Evolutionary conservation across 2,113 vertebrate species (phyloP).

Genomic region (Otocyon megalotis): DNA sequence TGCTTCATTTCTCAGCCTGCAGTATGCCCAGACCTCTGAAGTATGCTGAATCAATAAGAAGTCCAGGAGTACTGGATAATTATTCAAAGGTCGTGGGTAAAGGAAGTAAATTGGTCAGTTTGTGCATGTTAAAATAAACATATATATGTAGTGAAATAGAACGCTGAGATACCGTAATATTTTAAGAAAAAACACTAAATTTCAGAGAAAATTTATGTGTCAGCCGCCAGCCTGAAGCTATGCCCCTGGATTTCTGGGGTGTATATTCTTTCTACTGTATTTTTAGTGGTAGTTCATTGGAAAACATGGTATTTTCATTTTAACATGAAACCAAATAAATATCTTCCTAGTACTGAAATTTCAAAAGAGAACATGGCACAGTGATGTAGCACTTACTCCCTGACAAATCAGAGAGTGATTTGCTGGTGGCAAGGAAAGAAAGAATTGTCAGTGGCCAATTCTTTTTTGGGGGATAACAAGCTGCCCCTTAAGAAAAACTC

Average conservation of each 20-base stretch:
- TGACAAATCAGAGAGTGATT: neutral
- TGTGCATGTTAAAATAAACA: neutral
- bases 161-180: neutral
- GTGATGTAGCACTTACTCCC: neutral
- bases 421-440: neutral
- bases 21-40: neutral
- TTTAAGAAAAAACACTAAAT: neutral
- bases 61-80: neutral
- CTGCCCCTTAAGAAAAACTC: neutral
- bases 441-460: neutral
- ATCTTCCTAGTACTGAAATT: neutral
- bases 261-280: neutral
- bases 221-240: neutral
- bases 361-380: neutral
- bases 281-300: neutral
- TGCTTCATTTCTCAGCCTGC: neutral
- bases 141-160: neutral
- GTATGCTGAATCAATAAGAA: neutral
- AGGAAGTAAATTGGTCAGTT: neutral
- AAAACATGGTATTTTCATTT: constrained; percentile 21
- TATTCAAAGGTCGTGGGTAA: neutral
- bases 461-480: constrained; percentile 19
- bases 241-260: neutral
- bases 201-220: neutral
- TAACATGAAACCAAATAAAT: constrained; percentile 9